These are phyloP conservation scores for Microplitis manilae DNA, from an alignment of 2,888 invertebrate species.

Conservation along the genomic window DNA sequence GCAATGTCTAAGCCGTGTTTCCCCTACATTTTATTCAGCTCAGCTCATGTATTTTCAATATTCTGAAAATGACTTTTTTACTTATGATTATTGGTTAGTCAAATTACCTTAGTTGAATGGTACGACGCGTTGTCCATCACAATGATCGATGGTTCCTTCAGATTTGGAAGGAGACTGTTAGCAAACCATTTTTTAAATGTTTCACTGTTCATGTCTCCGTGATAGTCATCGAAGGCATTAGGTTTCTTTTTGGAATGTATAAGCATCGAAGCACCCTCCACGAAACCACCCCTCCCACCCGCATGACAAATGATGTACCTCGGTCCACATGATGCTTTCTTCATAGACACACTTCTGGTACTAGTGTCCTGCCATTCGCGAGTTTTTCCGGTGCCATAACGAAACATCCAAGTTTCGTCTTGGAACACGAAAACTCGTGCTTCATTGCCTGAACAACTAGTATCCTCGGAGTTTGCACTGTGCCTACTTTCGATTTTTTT, in stretches of 20 bases:
- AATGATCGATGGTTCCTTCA: neutral
- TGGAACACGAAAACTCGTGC: neutral
- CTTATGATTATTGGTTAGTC: too few species aligned
- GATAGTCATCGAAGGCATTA: slow-evolving; percentile 6
- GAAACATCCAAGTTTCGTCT: slow-evolving; percentile 5
- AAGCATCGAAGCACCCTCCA: neutral
- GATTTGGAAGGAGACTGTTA: neutral
- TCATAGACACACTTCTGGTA: neutral
- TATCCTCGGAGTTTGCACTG: too few species aligned
- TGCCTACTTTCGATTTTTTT: too few species aligned
- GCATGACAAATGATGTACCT: slow-evolving; percentile 3
- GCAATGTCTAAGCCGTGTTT: too few species aligned
- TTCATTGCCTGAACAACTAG: too few species aligned
- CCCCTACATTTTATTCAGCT: too few species aligned
- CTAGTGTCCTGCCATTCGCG: neutral
- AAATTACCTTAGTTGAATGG: neutral
- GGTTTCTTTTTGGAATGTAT: neutral
- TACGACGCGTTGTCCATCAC: slow-evolving; percentile 14
- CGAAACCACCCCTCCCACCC: neutral
- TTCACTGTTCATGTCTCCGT: slow-evolving; percentile 13
- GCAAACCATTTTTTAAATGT: slow-evolving; percentile 18
- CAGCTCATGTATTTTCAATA: too few species aligned
- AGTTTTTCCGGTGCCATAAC: slow-evolving; percentile 6
- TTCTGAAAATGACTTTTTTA: too few species aligned
- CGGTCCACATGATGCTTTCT: neutral